A percentile compares a stretch with the other conserved stretches of the same genome.
Conservation (phyloP, 2,888 invertebrate genomes). For the Drosophila rellima region DNA sequence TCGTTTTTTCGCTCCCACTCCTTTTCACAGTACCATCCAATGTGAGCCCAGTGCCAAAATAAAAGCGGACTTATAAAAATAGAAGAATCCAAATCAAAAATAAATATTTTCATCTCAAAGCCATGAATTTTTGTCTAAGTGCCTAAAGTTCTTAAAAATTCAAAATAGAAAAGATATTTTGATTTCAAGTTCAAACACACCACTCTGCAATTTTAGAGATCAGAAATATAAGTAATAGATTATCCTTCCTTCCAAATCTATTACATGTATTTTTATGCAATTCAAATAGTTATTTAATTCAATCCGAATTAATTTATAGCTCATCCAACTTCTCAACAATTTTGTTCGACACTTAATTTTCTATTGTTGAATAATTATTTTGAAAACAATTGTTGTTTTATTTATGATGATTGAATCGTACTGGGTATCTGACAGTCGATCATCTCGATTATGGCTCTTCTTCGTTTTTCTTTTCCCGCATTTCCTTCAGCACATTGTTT, state of each 20-base stretch:
- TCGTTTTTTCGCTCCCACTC: constrained; percentile 20
- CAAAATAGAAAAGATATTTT: background rate
- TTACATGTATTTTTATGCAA: too few species aligned
- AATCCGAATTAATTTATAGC: too few species aligned
- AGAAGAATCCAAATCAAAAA: too few species aligned
- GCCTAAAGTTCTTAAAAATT: background rate
- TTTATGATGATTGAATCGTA: background rate
- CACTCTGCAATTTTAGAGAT: background rate
- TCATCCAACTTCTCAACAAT: too few species aligned
- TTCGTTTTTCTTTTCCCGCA: background rate
- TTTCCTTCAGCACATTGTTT: constrained; percentile 1
- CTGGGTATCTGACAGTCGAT: background rate
- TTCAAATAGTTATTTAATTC: too few species aligned
- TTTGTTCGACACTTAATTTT: too few species aligned
- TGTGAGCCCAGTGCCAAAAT: background rate
- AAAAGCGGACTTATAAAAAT: background rate
- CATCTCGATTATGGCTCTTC: background rate
- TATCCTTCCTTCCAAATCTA: too few species aligned
- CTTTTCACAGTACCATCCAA: background rate
- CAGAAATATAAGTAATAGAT: too few species aligned
- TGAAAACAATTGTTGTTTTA: too few species aligned
- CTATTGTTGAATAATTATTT: too few species aligned
- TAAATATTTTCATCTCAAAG: too few species aligned
- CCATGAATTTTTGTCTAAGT: background rate
- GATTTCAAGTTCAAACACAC: background rate